phyloP scores from a whole-genome alignment of 1,140 invertebrate species.

The Helicoverpa armigera region DNA sequence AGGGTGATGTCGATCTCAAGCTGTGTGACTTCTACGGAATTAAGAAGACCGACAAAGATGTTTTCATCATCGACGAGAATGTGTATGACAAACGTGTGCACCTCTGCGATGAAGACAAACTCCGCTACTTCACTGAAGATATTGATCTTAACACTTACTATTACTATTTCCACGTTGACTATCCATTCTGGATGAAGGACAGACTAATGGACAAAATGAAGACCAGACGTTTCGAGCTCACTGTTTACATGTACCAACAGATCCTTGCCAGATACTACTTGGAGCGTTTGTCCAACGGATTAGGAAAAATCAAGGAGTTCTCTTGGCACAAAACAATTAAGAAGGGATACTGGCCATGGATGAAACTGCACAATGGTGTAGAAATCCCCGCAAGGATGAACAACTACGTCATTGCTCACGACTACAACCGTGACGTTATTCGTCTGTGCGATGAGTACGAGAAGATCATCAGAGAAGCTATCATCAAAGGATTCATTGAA shows the following conservation, averaged over 20 bases:
- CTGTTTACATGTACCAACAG: slow-evolving; percentile 88
- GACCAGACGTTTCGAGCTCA: slow-evolving; percentile 88
- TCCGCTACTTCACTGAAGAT: slow-evolving; percentile 90
- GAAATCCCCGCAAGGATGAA: slow-evolving; percentile 88
- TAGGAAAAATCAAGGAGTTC: slow-evolving; percentile 87
- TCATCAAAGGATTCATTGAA: slow-evolving; percentile 88
- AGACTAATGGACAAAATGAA: slow-evolving; percentile 85
- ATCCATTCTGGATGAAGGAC: slow-evolving; percentile 89
- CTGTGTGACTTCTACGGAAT: slow-evolving; percentile 79
- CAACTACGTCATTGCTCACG: slow-evolving; percentile 85
- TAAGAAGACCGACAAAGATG: slow-evolving; percentile 78
- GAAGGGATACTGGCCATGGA: slow-evolving; percentile 88
- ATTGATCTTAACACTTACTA: slow-evolving; percentile 90
- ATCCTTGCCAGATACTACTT: slow-evolving; percentile 89
- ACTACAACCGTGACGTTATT: slow-evolving; percentile 84
- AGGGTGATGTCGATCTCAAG: slow-evolving; percentile 76
- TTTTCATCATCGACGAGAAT: slow-evolving; percentile 82
- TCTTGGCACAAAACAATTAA: slow-evolving; percentile 84
- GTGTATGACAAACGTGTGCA: slow-evolving; percentile 77
- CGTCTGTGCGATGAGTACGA: slow-evolving; percentile 86
- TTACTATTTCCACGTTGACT: slow-evolving; percentile 90
- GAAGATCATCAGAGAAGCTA: slow-evolving; percentile 88
- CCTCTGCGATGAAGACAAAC: slow-evolving; percentile 74
- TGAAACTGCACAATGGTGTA: slow-evolving; percentile 89
- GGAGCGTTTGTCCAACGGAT: slow-evolving; percentile 88